These are phyloP conservation scores for Tineola bisselliella DNA, from an alignment of 2,888 invertebrate species.

Conservation along the genomic window DNA sequence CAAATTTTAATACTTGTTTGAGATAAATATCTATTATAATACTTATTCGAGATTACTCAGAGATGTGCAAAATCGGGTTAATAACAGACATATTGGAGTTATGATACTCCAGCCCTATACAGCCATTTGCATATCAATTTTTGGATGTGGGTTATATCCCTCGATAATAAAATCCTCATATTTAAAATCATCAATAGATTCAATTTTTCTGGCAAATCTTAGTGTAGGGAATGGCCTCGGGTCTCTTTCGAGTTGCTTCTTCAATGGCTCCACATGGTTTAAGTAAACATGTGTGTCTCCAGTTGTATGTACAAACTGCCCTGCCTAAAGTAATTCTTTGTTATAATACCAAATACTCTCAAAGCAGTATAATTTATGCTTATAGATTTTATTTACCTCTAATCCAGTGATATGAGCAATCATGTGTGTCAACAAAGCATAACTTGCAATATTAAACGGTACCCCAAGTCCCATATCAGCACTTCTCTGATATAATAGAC, in stretches of 20 bases:
- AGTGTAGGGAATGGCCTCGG: conserved; percentile 88
- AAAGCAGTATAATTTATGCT: not conserved
- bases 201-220: conserved; percentile 76
- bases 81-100: too few species aligned
- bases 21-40: too few species aligned
- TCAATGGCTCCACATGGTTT: conserved; percentile 87
- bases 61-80: too few species aligned
- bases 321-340: conserved; percentile 69
- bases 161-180: conserved; percentile 86
- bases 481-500: conserved; percentile 94
- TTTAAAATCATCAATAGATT: conserved; percentile 86
- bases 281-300: conserved; percentile 96
- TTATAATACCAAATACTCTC: too few species aligned
- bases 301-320: conserved; percentile 92
- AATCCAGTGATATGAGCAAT: conserved; percentile 93
- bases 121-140: conserved; percentile 94
- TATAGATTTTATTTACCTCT: conserved; percentile 63
- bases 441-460: conserved; percentile 98
- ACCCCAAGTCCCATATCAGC: conserved; percentile 99
- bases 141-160: conserved; percentile 87
- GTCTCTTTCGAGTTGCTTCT: conserved; percentile 79
- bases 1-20: too few species aligned
- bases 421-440: conserved; percentile 93
- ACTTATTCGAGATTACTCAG: too few species aligned
- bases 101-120: conserved; percentile 47